Conservation (phyloP, 2,797 vertebrate genomes). For the Kryptopterus vitreolus region DNA sequence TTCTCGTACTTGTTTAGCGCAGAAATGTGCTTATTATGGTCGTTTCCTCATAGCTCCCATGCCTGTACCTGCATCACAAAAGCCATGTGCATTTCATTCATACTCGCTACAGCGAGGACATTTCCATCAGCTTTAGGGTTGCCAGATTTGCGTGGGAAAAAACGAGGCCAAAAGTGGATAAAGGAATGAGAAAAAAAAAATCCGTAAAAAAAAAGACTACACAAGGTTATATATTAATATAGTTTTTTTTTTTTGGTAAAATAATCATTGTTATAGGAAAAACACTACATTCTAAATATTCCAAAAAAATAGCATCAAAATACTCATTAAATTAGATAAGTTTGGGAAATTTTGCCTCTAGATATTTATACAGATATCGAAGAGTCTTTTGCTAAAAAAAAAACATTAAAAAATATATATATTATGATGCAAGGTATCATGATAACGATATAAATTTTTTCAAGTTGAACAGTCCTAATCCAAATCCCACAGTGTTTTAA, state of each 20-base stretch:
- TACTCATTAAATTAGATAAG: no score
- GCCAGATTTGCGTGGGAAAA: background rate
- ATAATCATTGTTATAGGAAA: no score
- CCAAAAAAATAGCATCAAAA: no score
- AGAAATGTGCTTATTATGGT: background rate
- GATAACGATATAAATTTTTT: background rate
- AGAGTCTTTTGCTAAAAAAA: no score
- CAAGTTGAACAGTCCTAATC: background rate
- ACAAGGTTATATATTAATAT: no score
- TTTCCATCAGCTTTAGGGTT: background rate
- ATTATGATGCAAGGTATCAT: background rate
- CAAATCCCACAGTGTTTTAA: background rate
- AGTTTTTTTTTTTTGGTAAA: no score
- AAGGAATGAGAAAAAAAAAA: background rate
- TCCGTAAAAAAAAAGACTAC: no score
- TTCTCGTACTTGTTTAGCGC: background rate
- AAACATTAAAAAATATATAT: no score
- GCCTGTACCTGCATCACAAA: constrained; percentile 6
- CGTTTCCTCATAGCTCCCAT: constrained; percentile 36
- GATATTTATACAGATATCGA: no score
- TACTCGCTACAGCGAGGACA: background rate
- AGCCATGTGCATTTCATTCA: background rate
- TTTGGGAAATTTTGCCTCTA: no score
- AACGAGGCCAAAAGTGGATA: background rate
- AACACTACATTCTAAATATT: no score